These are phyloP conservation scores for Neocloeon triangulifer DNA, from an alignment of 1,140 invertebrate genomes.

Conservation along the genomic window DNA sequence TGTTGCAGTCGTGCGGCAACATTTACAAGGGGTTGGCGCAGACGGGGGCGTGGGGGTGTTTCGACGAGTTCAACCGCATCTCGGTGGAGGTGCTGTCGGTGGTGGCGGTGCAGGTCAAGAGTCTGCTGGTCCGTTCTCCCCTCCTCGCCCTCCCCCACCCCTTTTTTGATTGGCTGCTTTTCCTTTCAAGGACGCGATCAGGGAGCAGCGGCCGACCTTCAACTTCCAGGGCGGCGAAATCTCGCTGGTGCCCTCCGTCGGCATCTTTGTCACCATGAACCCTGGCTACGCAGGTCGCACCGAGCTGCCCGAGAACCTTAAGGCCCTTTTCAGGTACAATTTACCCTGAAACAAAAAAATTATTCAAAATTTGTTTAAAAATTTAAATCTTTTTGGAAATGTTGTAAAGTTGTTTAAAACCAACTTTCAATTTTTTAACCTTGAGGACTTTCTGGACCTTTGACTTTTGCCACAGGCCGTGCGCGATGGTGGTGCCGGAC, in stretches of 20 bases:
- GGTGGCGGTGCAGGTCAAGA: slow-evolving; percentile 51
- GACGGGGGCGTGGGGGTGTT: slow-evolving; percentile 88
- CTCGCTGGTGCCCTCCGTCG: slow-evolving; percentile 48
- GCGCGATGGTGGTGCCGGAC: slow-evolving; percentile 87
- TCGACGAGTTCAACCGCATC: slow-evolving; percentile 88
- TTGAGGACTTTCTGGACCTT: background rate
- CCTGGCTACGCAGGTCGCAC: slow-evolving; percentile 73
- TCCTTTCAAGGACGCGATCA: slow-evolving; percentile 49
- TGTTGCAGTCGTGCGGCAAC: slow-evolving; percentile 51
- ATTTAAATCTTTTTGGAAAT: slow-evolving; percentile 16
- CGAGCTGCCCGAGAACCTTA: slow-evolving; percentile 66
- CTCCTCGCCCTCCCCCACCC: background rate
- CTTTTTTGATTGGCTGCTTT: background rate
- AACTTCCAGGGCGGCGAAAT: slow-evolving; percentile 69
- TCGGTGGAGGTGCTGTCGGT: slow-evolving; percentile 83
- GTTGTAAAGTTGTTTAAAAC: slow-evolving; percentile 9
- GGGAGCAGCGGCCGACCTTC: slow-evolving; percentile 52
- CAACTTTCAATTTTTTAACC: background rate
- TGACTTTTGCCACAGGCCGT: slow-evolving; percentile 37
- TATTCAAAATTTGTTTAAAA: slow-evolving; percentile 9
- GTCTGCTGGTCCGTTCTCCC: slow-evolving; percentile 2
- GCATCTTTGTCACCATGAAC: slow-evolving; percentile 91
- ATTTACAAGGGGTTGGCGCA: slow-evolving; percentile 78
- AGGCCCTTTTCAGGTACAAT: slow-evolving; percentile 35
- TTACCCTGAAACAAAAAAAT: too few relatives aligned